A percentile compares a stretch with the other conserved stretches of the same genome.
These are phyloP conservation scores for Drosophila infuscata DNA, from an alignment of 2,888 invertebrate genomes.

Conservation along the genomic window DNA sequence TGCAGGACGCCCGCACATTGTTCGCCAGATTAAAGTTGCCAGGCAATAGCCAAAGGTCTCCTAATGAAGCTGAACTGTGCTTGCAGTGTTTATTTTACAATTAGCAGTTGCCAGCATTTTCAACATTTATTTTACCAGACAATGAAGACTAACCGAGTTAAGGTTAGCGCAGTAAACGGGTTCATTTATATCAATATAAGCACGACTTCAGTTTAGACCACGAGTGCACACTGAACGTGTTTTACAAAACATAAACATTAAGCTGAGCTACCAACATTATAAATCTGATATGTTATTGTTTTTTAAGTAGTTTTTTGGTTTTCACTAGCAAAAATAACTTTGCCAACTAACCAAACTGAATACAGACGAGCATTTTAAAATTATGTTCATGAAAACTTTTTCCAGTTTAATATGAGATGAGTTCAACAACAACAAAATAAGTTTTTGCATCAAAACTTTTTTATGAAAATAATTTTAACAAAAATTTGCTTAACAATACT, in stretches of 20 bases:
- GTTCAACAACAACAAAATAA: slow-evolving; percentile 7
- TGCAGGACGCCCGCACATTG: slow-evolving; percentile 22
- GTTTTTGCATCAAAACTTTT: slow-evolving; percentile 10
- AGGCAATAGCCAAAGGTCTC: slow-evolving; percentile 40
- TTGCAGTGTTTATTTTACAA: slow-evolving; percentile 53
- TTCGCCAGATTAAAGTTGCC: slow-evolving; percentile 39
- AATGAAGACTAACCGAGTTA: slow-evolving; percentile 8
- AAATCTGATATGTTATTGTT: neutral
- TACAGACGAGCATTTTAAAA: neutral
- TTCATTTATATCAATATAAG: slow-evolving; percentile 33
- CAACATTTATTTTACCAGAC: slow-evolving; percentile 17
- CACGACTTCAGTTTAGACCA: neutral
- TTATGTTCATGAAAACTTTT: slow-evolving; percentile 4
- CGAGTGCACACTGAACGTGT: neutral
- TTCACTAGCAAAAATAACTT: neutral
- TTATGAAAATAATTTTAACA: slow-evolving; percentile 8
- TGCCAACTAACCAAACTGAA: slow-evolving; percentile 3
- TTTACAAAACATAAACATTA: neutral
- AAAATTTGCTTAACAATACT: slow-evolving; percentile 2
- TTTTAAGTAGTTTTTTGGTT: slow-evolving; percentile 4
- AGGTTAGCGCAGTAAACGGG: slow-evolving; percentile 17
- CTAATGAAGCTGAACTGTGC: slow-evolving; percentile 37
- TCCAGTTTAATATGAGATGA: slow-evolving; percentile 1
- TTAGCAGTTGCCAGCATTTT: slow-evolving; percentile 49
- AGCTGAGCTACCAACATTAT: neutral